Base-by-base conservation (phyloP, 2,888 invertebrate species). In the Dyspetes luteomarginatus region DNA sequence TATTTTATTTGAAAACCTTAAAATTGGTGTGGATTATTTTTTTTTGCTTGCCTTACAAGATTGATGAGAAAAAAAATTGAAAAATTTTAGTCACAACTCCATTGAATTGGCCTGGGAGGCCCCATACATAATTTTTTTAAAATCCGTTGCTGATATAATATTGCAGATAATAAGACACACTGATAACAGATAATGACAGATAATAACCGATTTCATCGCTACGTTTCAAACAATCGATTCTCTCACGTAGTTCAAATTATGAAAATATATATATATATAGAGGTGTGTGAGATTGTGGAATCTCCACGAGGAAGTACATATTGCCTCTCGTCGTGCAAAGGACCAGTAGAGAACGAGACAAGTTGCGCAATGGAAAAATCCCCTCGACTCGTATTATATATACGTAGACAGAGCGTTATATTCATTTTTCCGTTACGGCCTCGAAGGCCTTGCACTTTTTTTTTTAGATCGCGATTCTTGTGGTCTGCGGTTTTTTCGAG, bases 231-330 rank as follows among this genome's bases (percentile, higher is more conserved):
- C 50, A 30, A 64, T 64, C 17, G 69, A 55, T 69, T 64, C 58
- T 71, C 60, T 69, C 69, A 76, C 69, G 76, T 69, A 55, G 76
- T 69, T 76, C 62, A 15, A 48, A 62, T 76, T 69, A 76, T 64
- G 41, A n/a, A n/a, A n/a, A n/a, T n/a, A n/a, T n/a, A n/a, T n/a
- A 64, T 62, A 69, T 69, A 64, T 64, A 17, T 69, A 69, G 69
- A 68, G 76, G 55, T 28, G 28, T 28, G 28, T 17, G 30, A 15
- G 55, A 36, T 28, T 7, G 30, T 19, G 60, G 28, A 68, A 76
- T 41, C 28, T 64, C 28, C 12, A 43, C 60, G 62, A 62, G 68
- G 68, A 69, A 68, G 76, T 76, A n/a, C n/a, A n/a, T n/a, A 76
- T 76, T 69, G 55, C 30, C 76, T 69, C 69, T 55, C 62, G 62